Conservation (phyloP, 2,888 invertebrate species). For the Palloptera scutellata region DNA sequence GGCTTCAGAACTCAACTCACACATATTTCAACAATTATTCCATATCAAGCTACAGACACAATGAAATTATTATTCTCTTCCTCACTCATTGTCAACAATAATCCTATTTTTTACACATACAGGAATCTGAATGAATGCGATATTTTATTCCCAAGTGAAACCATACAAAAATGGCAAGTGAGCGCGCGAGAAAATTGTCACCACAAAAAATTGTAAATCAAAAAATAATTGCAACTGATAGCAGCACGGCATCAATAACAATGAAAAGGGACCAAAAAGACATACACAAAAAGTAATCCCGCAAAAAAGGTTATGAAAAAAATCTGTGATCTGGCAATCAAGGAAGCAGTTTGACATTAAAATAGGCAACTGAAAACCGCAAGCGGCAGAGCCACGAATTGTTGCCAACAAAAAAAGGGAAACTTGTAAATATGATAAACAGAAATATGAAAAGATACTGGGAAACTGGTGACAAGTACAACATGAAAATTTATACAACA, state of each 20-base stretch:
- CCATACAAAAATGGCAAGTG: too few species aligned
- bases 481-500: too few species aligned
- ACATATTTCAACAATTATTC: too few species aligned
- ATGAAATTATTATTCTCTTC: too few species aligned
- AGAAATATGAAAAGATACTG: too few species aligned
- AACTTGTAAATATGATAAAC: background rate
- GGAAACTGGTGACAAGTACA: too few species aligned
- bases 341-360: background rate
- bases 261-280: constrained; percentile 25
- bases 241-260: constrained; percentile 39
- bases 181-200: background rate
- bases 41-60: too few species aligned
- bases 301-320: background rate
- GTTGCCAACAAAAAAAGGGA: background rate
- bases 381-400: background rate
- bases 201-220: constrained; percentile 37
- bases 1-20: too few species aligned
- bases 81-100: too few species aligned
- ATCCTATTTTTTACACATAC: too few species aligned
- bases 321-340: background rate
- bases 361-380: background rate
- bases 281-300: constrained; percentile 7
- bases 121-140: too few species aligned
- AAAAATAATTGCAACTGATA: constrained; percentile 42
- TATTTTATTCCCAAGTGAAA: too few species aligned